A percentile compares a stretch with the other conserved stretches of the same genome.
These are phyloP conservation scores for Pogonognathellus flavescens DNA, from an alignment of 1,140 invertebrate genomes.

Conservation along the genomic window DNA sequence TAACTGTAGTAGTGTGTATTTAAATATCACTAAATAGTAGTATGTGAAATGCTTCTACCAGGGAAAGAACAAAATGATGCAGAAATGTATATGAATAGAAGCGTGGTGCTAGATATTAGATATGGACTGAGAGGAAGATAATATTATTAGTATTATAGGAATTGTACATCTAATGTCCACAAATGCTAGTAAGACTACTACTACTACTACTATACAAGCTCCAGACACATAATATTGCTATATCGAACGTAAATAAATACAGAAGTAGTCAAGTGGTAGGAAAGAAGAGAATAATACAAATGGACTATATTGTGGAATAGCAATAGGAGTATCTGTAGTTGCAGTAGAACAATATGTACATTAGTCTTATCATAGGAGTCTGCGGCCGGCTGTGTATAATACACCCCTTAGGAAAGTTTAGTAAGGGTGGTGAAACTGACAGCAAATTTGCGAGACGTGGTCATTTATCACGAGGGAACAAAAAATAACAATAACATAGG, in stretches of 20 bases:
- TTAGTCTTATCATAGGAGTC: slow-evolving; percentile 25
- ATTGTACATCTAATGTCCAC: no score
- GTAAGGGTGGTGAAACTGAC: slow-evolving; percentile 60
- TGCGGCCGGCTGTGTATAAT: slow-evolving; percentile 12
- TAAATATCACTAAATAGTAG: no score
- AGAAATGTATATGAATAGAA: no score
- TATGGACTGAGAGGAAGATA: background rate
- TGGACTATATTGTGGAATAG: background rate
- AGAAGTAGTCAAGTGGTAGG: background rate
- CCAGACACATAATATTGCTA: no score
- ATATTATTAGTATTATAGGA: no score
- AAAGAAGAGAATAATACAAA: background rate
- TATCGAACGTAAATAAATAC: no score
- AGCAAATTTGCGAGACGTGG: slow-evolving; percentile 61
- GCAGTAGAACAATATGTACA: background rate
- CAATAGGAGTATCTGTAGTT: no score
- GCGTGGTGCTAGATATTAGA: background rate
- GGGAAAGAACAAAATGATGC: no score
- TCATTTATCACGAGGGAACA: slow-evolving; percentile 61
- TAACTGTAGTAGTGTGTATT: no score
- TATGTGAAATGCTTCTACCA: no score
- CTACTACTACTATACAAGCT: no score
- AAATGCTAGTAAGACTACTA: no score
- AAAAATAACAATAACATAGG: slow-evolving; percentile 57
- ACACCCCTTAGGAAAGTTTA: slow-evolving; percentile 55